A percentile compares a stretch with the other conserved stretches of the same genome.
Conservation (phyloP, 1,140 invertebrate genomes). For the Diachasma alloeum region DNA sequence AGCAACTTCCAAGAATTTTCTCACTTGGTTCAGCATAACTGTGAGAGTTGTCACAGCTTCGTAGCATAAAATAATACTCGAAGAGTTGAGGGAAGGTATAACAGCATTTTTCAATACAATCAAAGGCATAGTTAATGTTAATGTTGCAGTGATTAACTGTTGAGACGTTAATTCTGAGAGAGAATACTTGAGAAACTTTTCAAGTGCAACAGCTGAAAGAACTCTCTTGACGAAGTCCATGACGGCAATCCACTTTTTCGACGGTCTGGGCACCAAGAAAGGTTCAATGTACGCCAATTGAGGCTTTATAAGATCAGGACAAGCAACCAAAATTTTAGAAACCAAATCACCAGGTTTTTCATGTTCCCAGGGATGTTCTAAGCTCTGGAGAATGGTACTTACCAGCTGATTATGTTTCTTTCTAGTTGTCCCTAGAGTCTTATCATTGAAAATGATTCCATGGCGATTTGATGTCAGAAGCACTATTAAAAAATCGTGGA, state of each 20-base stretch:
- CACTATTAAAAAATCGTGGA: conserved; percentile 73
- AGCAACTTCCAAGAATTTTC: conserved; percentile 33
- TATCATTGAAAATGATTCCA: conserved; percentile 75
- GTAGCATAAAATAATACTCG: conserved; percentile 45
- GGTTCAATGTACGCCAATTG: conserved; percentile 69
- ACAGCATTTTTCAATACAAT: conserved; percentile 49
- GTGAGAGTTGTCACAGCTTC: conserved; percentile 45
- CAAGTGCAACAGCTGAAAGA: conserved; percentile 45
- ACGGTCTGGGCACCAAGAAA: conserved; percentile 69
- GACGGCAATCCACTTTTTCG: conserved; percentile 67
- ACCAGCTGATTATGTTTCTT: conserved; percentile 71
- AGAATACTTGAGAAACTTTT: conserved; percentile 39
- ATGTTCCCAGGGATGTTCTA: conserved; percentile 74
- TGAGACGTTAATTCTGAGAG: conserved; percentile 37
- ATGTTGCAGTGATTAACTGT: conserved; percentile 47
- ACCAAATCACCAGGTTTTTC: conserved; percentile 71
- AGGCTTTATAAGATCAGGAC: conserved; percentile 76
- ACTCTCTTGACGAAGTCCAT: conserved; percentile 65
- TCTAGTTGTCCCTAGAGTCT: conserved; percentile 67
- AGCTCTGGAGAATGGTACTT: conserved; percentile 69
- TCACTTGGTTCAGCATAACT: conserved; percentile 48
- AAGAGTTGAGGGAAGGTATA: conserved; percentile 42
- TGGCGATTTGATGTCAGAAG: conserved; percentile 75
- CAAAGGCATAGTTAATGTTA: conserved; percentile 45
- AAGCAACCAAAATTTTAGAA: conserved; percentile 71